These are phyloP conservation scores for Melanotaenia maccullochi DNA, from an alignment of 2,797 vertebrate genomes.

Conservation along the genomic window DNA sequence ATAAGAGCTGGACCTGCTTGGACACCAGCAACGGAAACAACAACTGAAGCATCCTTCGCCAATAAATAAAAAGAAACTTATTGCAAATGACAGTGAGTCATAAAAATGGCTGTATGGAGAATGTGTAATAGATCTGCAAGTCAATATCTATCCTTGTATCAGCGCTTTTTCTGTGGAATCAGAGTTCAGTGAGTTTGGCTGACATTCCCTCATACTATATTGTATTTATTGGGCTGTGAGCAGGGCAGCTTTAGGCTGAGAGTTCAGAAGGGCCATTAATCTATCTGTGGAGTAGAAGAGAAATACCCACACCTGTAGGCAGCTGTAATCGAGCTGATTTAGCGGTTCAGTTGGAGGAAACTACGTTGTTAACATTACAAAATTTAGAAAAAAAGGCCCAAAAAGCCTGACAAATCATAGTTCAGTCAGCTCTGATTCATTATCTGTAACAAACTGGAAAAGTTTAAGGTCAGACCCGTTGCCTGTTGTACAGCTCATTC, in stretches of 20 bases:
- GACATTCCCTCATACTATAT: slow-evolving; percentile 27
- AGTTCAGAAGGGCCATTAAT: slow-evolving; percentile 46
- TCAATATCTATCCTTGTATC: slow-evolving; percentile 51
- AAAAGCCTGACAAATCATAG: slow-evolving; percentile 11
- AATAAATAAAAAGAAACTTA: too few species aligned
- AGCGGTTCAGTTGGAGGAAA: slow-evolving; percentile 3
- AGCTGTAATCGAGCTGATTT: slow-evolving; percentile 19
- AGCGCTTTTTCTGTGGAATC: slow-evolving; percentile 11
- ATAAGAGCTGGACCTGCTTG: slow-evolving; percentile 13
- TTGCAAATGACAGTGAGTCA: slow-evolving; percentile 7
- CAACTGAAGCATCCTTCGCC: slow-evolving; percentile 11
- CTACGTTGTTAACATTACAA: slow-evolving; percentile 6
- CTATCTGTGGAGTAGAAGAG: slow-evolving; percentile 22
- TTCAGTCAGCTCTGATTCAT: slow-evolving; percentile 6
- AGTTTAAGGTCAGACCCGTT: not conserved
- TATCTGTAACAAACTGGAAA: not conserved
- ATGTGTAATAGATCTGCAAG: slow-evolving; percentile 39
- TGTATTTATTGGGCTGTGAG: slow-evolving; percentile 48
- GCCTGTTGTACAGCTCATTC: not conserved
- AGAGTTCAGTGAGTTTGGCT: slow-evolving; percentile 43
- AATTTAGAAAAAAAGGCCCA: not conserved
- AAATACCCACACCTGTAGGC: slow-evolving; percentile 12
- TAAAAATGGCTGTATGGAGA: slow-evolving; percentile 5
- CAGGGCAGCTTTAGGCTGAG: slow-evolving; percentile 24
- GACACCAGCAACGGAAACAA: slow-evolving; percentile 17